Conservation (phyloP, 2,888 invertebrate species). For the Drosophila longiperda region DNA sequence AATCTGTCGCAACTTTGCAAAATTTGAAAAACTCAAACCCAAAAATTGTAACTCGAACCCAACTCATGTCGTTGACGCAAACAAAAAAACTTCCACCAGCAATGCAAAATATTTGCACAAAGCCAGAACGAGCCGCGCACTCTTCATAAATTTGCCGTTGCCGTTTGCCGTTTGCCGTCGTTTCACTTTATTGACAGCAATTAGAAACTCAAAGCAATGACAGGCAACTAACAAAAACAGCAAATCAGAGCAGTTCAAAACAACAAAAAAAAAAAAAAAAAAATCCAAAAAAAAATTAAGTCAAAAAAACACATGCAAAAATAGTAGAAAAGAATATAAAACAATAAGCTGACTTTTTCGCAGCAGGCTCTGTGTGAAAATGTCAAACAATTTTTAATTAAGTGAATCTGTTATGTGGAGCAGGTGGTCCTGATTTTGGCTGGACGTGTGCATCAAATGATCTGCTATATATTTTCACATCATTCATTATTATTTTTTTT, state of each 20-base stretch:
- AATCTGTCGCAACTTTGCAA: slow-evolving; percentile 8
- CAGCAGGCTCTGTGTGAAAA: slow-evolving; percentile 49
- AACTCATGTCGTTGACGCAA: slow-evolving; percentile 47
- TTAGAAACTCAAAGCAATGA: slow-evolving; percentile 79
- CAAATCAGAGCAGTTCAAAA: slow-evolving; percentile 53
- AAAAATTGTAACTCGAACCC: slow-evolving; percentile 32
- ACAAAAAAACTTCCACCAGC: slow-evolving; percentile 76
- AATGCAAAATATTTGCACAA: slow-evolving; percentile 78
- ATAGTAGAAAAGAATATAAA: slow-evolving; percentile 9
- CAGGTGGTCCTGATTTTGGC: slow-evolving; percentile 9
- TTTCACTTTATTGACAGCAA: slow-evolving; percentile 72
- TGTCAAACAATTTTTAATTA: slow-evolving; percentile 76
- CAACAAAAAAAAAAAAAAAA: slow-evolving; percentile 9
- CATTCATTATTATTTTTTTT: neutral
- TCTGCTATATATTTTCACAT: slow-evolving; percentile 15
- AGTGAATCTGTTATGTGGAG: slow-evolving; percentile 47
- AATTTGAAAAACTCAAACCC: slow-evolving; percentile 18
- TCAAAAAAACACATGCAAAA: neutral
- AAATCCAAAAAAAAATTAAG: neutral
- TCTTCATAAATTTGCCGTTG: slow-evolving; percentile 56
- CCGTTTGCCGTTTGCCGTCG: slow-evolving; percentile 1
- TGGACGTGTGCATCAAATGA: slow-evolving; percentile 20
- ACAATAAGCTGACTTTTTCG: slow-evolving; percentile 48
- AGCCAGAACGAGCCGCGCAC: slow-evolving; percentile 48
- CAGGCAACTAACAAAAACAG: slow-evolving; percentile 61